Percentiles rank a stretch among this genome's conserved stretches.
Evolutionary conservation across 2,888 invertebrate species (phyloP).

Genomic region (Ophion ellenae): DNA sequence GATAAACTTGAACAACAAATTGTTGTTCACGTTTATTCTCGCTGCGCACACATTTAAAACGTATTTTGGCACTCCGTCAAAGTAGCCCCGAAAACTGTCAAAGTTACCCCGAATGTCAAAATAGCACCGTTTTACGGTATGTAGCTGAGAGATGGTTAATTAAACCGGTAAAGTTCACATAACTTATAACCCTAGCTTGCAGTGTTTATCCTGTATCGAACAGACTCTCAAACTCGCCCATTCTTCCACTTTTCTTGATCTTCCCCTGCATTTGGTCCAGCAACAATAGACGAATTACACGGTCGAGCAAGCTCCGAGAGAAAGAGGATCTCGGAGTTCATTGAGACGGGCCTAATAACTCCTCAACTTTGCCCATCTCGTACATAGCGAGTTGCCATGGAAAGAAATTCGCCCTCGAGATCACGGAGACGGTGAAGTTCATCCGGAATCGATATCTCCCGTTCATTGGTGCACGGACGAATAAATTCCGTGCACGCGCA

Average conservation of each 20-base stretch:
- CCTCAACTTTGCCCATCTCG: not conserved
- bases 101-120: too few species aligned
- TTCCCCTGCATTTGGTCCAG: not conserved
- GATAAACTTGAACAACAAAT: too few species aligned
- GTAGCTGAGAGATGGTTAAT: too few species aligned
- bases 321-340: not conserved
- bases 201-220: not conserved
- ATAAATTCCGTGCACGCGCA: not conserved
- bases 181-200: too few species aligned
- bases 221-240: not conserved
- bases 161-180: too few species aligned
- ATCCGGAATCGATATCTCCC: not conserved
- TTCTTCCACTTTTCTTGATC: not conserved
- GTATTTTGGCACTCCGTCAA: too few species aligned
- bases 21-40: too few species aligned
- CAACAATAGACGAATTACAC: slow-evolving; percentile 10
- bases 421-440: not conserved
- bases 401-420: not conserved
- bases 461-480: not conserved
- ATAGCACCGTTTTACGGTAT: too few species aligned
- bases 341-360: slow-evolving; percentile 18
- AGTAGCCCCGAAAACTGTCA: too few species aligned
- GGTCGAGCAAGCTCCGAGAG: not conserved
- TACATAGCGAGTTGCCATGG: not conserved
- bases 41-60: too few species aligned